Evolutionary conservation across 1,140 invertebrate species (phyloP), one percentile per base, ranked within the genome.

Genomic region (Megalonaias nervosa): DNA sequence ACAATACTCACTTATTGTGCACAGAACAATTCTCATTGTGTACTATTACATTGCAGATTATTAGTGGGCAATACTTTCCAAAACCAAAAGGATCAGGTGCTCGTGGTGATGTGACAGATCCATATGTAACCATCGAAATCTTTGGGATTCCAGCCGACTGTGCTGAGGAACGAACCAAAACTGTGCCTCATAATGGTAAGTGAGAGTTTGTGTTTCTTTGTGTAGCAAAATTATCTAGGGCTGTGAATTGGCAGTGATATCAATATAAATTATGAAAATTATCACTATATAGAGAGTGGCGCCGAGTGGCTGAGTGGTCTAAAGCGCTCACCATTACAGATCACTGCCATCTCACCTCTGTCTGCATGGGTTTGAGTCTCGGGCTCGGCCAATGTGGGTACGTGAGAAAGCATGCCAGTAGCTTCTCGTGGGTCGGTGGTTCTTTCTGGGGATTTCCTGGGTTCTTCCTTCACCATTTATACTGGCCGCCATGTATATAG

Each of bases 101-200:
- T 1, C 94, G 94, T 86, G 93, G 93, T 5, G 91, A 92, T 74
- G 90, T 91, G 14, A 89, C 93, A 55, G 93, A 94, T 83, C 93
- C 93, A 0, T 94, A 94, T 82, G 92, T 94, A 65, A 92, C 93
- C 14, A 91, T 94, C 65, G 93, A 94, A 86, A 88, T 94, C 26
- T 93, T 93, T 86, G 94, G 93, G 56, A 92, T 94, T 67, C 93
- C 93, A 56, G 91, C 92, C 26, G 93, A 94, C 84, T 94, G 93
- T 90, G 89, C 92, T 76, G 94, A 94, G 87, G 92, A 91, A 67
- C 90, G 93, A 80, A 94, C 94, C 9, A 92, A 93, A 86, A 94
- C 94, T 12, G 92, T 94, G 31, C 91, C 92, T 26, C 93, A 94
- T 85, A 93, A 94, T 89, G 93, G 93, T 91, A 77, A 81, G 74